phyloP scores from a whole-genome alignment of 1,140 invertebrate species.

The Harpegnathos saltator region DNA sequence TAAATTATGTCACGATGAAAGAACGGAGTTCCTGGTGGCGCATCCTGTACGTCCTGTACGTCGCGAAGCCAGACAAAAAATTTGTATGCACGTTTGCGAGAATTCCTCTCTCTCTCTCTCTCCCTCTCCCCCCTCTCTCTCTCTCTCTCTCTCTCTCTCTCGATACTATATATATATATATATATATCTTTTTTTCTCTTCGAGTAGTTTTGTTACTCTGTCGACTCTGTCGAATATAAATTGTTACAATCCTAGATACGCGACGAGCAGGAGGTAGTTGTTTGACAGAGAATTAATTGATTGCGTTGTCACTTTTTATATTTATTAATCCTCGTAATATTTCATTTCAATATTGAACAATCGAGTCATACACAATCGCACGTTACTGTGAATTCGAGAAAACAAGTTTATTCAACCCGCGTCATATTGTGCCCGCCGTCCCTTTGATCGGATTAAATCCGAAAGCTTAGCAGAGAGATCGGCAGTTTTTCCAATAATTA shows the following conservation, averaged over 20 bases:
- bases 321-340: slow-evolving; percentile 5
- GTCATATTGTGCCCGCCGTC: background rate
- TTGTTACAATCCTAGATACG: background rate
- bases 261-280: background rate
- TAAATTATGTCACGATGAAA: slow-evolving; percentile 72
- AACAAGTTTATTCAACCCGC: slow-evolving; percentile 24
- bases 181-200: no score
- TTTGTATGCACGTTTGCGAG: background rate
- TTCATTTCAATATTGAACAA: no score
- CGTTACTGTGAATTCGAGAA: background rate
- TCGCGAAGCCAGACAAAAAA: slow-evolving; percentile 19
- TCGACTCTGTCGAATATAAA: background rate
- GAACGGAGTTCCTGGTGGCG: background rate
- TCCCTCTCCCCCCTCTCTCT: no score
- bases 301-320: slow-evolving; percentile 1
- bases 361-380: background rate
- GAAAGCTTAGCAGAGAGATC: slow-evolving; percentile 2
- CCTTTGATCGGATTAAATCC: slow-evolving; percentile 26
- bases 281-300: background rate
- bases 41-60: background rate
- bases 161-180: no score
- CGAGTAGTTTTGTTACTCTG: background rate
- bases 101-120: no score
- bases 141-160: no score
- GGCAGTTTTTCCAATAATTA: slow-evolving; percentile 44